Conservation (phyloP, 1,140 invertebrate species). For the Lasaia peninsularis region DNA sequence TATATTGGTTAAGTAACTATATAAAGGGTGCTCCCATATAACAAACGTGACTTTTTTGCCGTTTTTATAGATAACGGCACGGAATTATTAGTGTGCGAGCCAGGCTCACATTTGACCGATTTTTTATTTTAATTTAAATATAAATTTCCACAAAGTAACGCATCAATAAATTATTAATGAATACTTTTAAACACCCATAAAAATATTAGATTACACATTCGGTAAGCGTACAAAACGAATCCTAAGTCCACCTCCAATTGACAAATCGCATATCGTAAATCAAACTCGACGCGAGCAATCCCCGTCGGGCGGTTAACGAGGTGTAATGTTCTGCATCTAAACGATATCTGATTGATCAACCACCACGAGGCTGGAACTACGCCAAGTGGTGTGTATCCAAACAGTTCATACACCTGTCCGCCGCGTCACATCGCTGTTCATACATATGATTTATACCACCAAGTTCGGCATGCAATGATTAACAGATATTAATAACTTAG, state of each 20-base stretch:
- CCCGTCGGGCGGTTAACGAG: background rate
- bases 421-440: background rate
- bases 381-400: background rate
- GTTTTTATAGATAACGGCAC: too few species aligned
- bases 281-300: background rate
- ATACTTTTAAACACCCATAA: too few species aligned
- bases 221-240: too few species aligned
- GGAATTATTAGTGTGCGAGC: too few species aligned
- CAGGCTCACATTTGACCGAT: too few species aligned
- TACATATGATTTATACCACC: background rate
- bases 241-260: background rate
- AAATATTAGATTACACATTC: too few species aligned
- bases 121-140: too few species aligned
- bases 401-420: background rate
- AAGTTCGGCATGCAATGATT: background rate
- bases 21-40: too few species aligned
- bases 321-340: conserved; percentile 2
- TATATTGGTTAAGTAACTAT: too few species aligned
- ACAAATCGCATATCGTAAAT: conserved; percentile 4
- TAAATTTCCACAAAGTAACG: too few species aligned
- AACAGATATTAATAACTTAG: background rate
- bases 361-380: background rate
- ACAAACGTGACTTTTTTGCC: too few species aligned
- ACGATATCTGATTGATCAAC: background rate
- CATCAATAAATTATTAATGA: too few species aligned